These are phyloP conservation scores for Tragelaphus imberbis DNA, from an alignment of 2,113 vertebrate genomes.

Conservation along the genomic window DNA sequence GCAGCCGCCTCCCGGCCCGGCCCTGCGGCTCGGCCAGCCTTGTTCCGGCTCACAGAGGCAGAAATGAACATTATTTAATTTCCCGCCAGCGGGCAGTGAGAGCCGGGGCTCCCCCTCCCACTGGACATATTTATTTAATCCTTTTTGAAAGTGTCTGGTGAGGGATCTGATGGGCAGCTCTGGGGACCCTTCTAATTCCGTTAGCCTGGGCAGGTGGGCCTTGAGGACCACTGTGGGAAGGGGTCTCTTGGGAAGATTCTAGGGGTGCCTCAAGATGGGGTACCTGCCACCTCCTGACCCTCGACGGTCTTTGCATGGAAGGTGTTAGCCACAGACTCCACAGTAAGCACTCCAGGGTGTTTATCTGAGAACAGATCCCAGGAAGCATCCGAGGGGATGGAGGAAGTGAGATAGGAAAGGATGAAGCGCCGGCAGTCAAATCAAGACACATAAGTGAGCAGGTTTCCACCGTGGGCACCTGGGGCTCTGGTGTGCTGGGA, in stretches of 20 bases:
- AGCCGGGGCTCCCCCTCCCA: not conserved
- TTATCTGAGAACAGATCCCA: not conserved
- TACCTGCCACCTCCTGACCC: not conserved
- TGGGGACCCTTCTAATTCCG: not conserved
- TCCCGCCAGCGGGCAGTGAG: conserved; percentile 54
- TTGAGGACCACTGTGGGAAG: not conserved
- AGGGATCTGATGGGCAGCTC: not conserved
- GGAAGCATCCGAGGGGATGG: not conserved
- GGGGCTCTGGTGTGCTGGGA: not conserved
- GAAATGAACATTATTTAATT: conserved; percentile 67
- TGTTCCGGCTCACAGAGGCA: conserved; percentile 55
- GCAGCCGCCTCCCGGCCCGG: not conserved
- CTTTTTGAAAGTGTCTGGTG: conserved; percentile 35
- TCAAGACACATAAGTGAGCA: not conserved
- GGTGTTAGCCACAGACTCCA: not conserved
- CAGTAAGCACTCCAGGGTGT: not conserved
- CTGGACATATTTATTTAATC: conserved; percentile 17
- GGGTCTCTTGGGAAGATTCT: not conserved
- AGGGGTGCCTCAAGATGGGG: not conserved
- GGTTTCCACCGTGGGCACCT: no score
- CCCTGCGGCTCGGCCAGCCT: conserved; percentile 21
- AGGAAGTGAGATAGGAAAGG: rapidly evolving
- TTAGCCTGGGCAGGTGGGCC: not conserved
- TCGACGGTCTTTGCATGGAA: not conserved
- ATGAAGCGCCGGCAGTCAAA: rapidly evolving